Conservation (phyloP, 2,797 vertebrate species). For the Tenualosa thibaudeaui region DNA sequence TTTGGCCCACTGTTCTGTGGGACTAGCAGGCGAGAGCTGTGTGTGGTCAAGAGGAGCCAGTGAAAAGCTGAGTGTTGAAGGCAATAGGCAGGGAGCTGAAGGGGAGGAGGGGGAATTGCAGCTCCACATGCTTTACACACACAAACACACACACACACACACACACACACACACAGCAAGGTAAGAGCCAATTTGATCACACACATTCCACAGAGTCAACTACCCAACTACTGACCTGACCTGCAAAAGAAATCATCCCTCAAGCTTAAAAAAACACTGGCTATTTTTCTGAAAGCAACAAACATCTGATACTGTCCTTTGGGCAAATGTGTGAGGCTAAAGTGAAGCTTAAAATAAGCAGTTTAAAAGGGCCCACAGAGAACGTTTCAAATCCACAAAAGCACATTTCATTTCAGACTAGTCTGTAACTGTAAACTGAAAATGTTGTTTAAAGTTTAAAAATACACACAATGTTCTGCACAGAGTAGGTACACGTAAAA, state of each 20-base stretch:
- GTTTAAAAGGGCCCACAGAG: background rate
- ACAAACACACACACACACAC: no score
- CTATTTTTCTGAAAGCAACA: conserved; percentile 14
- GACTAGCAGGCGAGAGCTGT: background rate
- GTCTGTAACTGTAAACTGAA: background rate
- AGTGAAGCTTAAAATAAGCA: conserved; percentile 7
- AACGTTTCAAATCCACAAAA: background rate
- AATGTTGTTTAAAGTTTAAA: background rate
- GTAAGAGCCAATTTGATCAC: background rate
- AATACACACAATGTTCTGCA: background rate
- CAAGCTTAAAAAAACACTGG: background rate
- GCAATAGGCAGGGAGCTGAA: background rate
- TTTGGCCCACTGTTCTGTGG: no score
- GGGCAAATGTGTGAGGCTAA: background rate
- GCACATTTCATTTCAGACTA: background rate
- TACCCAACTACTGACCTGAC: background rate
- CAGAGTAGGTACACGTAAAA: background rate
- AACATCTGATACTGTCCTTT: background rate
- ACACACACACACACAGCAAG: background rate
- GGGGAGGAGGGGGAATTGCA: background rate
- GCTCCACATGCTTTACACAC: background rate
- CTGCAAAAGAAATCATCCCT: background rate
- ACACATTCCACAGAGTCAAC: background rate
- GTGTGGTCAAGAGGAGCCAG: conserved; percentile 19
- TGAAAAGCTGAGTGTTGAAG: conserved; percentile 28